Conservation (phyloP, 2,113 vertebrate species). For the Hyperoodon ampullatus region DNA sequence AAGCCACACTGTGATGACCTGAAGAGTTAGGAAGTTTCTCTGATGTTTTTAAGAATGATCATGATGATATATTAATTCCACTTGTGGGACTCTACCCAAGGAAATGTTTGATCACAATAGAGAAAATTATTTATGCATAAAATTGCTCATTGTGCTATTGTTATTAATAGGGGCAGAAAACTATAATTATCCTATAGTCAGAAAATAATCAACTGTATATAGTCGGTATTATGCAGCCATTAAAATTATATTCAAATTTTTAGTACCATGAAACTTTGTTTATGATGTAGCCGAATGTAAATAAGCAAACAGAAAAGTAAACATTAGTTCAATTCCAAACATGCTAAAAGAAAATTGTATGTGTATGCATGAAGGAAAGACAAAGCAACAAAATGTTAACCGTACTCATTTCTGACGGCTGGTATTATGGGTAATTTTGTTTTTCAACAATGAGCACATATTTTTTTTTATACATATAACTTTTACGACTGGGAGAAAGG, state of each 20-base stretch:
- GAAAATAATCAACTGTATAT: not conserved
- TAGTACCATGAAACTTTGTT: not conserved
- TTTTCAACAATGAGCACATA: not conserved
- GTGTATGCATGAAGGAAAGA: not conserved
- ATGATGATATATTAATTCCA: constrained; percentile 18
- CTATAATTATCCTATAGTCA: not conserved
- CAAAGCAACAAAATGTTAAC: not conserved
- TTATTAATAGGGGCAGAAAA: constrained; percentile 37
- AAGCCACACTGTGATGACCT: not conserved
- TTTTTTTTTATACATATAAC: not conserved
- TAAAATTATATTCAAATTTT: constrained; percentile 23
- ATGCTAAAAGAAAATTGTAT: not conserved
- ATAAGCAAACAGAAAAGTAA: constrained; percentile 37
- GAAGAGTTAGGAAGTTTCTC: not conserved
- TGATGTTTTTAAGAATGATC: not conserved
- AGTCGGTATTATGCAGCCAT: constrained; percentile 4
- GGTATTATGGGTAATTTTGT: not conserved
- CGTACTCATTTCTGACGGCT: not conserved
- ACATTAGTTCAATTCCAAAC: not conserved
- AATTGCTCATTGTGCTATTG: constrained; percentile 21
- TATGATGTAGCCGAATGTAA: not conserved
- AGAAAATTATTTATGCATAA: constrained; percentile 13
- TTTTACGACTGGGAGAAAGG: not conserved
- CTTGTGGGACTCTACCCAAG: not conserved
- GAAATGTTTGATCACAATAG: constrained; percentile 38